Base-by-base conservation (phyloP, 2,797 vertebrate species). In the Sphenodon punctatus region DNA sequence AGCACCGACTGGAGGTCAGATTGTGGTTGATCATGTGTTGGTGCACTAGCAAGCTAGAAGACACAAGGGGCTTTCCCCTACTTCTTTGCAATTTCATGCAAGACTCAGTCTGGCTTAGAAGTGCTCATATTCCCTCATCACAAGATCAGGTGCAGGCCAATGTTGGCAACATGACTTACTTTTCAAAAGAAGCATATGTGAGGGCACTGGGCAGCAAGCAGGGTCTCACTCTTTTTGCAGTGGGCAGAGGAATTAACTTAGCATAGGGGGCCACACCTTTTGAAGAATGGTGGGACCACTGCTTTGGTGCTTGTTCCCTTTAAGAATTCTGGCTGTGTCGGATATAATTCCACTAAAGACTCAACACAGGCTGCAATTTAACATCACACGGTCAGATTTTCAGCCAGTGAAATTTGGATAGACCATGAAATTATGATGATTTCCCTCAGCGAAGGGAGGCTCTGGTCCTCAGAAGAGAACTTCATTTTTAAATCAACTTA, bases 41-140 rank as follows among this genome's bases (percentile, higher is more conserved):
- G 25, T 77, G 61, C 71, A 58, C 23, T 60, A 72, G 61, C 78
- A 23, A 43, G 87, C 38, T 45, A 78, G 45, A 38, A 72, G 89
- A 89, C 90, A 61, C 76, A 81, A 85, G 70, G 74, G 89, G 53
- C 22, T 72, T 88, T 89, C 81, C 39, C 67, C 89, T 89, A 79
- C 78, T 67, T 85, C 83, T 85, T n/a, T 81, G 30, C 15, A 13
- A 75, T 77, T 65, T 89, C 10, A 41, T 73, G 78, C 82, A 80
- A 80, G 82, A 91, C 34, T 2, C 75, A 56, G 45, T 51, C 65
- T 56, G 36, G 78, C 78, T 74, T 90, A 84, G 80, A 84, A 88
- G 67, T 43, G 51, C 5, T 71, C 41, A 0, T 48, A 36, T 48
- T 67, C 23, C 41, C 39, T 0, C 3, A 86, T 64, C 27, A 15